Evolutionary conservation across 2,888 invertebrate species (phyloP).

Genomic region (Tyria jacobaeae): DNA sequence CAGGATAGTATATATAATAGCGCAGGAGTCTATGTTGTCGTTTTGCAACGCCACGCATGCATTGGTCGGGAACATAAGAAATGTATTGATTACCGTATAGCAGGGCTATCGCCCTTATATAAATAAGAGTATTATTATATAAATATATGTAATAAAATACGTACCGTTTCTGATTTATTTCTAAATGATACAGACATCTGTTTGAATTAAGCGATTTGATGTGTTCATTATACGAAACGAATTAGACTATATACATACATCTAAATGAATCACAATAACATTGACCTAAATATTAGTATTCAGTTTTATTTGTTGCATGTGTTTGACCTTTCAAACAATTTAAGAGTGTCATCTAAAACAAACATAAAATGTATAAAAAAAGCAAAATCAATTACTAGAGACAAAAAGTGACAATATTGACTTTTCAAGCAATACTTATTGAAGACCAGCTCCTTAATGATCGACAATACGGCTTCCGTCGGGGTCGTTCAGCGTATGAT

Average conservation of each 20-base stretch:
- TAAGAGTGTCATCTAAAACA: neutral
- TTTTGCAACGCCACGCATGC: too few relatives aligned
- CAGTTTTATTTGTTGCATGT: neutral
- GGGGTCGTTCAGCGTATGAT: too few relatives aligned
- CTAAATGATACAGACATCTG: neutral
- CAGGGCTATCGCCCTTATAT: too few relatives aligned
- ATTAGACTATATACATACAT: neutral
- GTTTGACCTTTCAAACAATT: neutral
- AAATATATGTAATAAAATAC: neutral
- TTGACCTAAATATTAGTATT: slow-evolving; percentile 2
- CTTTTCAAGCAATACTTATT: neutral
- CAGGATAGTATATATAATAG: too few relatives aligned
- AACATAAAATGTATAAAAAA: neutral
- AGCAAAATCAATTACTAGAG: neutral
- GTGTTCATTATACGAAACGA: neutral
- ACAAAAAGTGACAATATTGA: neutral
- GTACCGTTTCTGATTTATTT: neutral
- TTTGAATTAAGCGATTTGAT: neutral
- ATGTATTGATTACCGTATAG: too few relatives aligned
- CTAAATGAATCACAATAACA: neutral
- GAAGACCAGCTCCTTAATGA: too few relatives aligned
- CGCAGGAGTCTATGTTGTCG: too few relatives aligned
- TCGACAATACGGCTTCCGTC: too few relatives aligned
- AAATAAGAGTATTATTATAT: neutral
- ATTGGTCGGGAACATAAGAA: too few relatives aligned